phyloP scores from a whole-genome alignment of 2,888 invertebrate genomes.

The Stenodera caucasica region DNA sequence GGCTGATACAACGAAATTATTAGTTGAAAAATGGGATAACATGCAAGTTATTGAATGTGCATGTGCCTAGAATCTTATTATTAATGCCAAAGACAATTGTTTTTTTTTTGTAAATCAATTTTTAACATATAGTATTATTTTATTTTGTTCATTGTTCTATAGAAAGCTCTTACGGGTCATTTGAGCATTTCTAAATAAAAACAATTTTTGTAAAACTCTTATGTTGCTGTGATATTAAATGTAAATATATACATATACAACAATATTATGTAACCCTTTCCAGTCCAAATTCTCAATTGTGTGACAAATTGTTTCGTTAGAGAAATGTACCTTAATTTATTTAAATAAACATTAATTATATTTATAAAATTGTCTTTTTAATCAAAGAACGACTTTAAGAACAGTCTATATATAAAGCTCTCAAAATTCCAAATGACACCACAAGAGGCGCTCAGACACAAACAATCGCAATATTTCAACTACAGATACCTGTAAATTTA shows the following conservation, averaged over 20 bases:
- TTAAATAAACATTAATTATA: constrained; percentile 5
- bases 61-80: constrained; percentile 60
- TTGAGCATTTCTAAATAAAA: constrained; percentile 45
- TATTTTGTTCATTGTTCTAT: background rate
- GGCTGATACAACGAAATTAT: constrained; percentile 62
- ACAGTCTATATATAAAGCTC: too few relatives aligned
- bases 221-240: constrained; percentile 42
- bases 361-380: background rate
- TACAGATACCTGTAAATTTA: too few relatives aligned
- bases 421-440: too few relatives aligned
- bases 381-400: too few relatives aligned
- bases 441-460: too few relatives aligned
- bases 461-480: too few relatives aligned
- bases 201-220: constrained; percentile 27
- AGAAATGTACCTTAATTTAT: constrained; percentile 5
- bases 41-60: constrained; percentile 74
- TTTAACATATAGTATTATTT: constrained; percentile 19
- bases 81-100: constrained; percentile 35
- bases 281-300: constrained; percentile 5
- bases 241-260: constrained; percentile 3
- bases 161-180: constrained; percentile 44
- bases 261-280: constrained; percentile 4
- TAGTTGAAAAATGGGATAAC: constrained; percentile 70
- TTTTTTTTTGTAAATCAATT: constrained; percentile 1
- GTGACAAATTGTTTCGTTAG: constrained; percentile 1